phyloP scores from a whole-genome alignment of 2,888 invertebrate species.

The Drosophila borealis region DNA sequence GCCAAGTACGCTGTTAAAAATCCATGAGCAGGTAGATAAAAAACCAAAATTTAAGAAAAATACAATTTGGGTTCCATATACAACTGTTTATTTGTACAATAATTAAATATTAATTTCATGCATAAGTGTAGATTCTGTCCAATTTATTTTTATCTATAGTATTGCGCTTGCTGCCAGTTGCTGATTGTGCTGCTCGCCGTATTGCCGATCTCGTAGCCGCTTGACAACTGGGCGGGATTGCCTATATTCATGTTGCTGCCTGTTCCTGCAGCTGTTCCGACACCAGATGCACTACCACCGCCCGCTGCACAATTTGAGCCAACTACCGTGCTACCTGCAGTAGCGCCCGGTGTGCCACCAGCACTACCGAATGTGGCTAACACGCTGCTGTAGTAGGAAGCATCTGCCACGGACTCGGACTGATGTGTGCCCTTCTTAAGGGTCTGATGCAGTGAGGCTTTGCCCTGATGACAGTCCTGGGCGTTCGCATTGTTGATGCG shows the following conservation, averaged over 20 bases:
- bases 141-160: constrained; percentile 67
- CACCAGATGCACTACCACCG: constrained; percentile 37
- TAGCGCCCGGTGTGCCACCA: constrained; percentile 34
- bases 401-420: constrained; percentile 82
- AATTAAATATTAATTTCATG: constrained; percentile 19
- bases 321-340: constrained; percentile 10
- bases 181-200: constrained; percentile 40
- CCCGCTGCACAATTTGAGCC: constrained; percentile 44
- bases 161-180: constrained; percentile 78
- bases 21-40: too few species aligned
- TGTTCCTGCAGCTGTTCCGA: constrained; percentile 14
- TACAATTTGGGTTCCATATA: constrained; percentile 17
- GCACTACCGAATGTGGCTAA: constrained; percentile 79
- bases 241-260: constrained; percentile 37
- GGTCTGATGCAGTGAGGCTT: constrained; percentile 81
- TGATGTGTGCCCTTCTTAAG: constrained; percentile 81
- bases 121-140: constrained; percentile 17
- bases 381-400: constrained; percentile 83
- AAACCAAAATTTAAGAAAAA: not conserved
- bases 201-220: constrained; percentile 46
- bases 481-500: constrained; percentile 83
- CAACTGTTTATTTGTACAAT: constrained; percentile 53
- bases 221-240: constrained; percentile 29
- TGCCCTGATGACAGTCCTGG: constrained; percentile 83
- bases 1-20: constrained; percentile 1